phyloP scores from a whole-genome alignment of 2,888 invertebrate species.

The Candidula unifasciata region DNA sequence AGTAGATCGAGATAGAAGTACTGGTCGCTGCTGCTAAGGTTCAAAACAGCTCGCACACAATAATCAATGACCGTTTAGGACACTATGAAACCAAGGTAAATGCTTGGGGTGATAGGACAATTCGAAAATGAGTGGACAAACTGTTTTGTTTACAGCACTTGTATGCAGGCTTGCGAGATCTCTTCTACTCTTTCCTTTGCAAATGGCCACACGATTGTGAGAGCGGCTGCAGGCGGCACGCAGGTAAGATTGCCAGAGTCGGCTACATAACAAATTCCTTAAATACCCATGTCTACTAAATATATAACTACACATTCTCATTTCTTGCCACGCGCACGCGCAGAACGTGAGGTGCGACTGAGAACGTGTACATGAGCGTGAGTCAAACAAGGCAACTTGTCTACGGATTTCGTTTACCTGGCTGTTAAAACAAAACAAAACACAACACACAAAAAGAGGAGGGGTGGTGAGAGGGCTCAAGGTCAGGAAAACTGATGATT shows the following conservation, averaged over 20 bases:
- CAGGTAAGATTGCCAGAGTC: constrained; percentile 53
- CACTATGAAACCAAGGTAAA: neutral
- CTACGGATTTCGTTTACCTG: neutral
- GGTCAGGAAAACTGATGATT: neutral
- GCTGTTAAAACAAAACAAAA: neutral
- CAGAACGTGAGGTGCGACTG: constrained; percentile 26
- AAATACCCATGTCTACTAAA: constrained; percentile 65
- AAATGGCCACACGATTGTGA: constrained; percentile 13
- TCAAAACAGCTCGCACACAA: neutral
- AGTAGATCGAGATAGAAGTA: constrained; percentile 13
- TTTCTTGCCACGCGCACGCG: constrained; percentile 48
- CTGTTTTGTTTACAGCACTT: constrained; percentile 36
- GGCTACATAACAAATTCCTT: constrained; percentile 69
- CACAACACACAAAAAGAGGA: neutral
- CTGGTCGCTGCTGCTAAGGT: neutral
- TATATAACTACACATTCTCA: constrained; percentile 65
- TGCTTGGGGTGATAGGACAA: constrained; percentile 49
- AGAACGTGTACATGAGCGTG: neutral
- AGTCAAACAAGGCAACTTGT: constrained; percentile 34
- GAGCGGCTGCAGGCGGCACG: constrained; percentile 34
- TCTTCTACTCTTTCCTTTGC: constrained; percentile 6
- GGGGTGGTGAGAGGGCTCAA: neutral
- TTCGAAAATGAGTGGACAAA: constrained; percentile 58
- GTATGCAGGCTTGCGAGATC: constrained; percentile 20
- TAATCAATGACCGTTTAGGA: neutral